Base-by-base conservation (phyloP, 2,888 invertebrate species). In the Pterostichus niger region DNA sequence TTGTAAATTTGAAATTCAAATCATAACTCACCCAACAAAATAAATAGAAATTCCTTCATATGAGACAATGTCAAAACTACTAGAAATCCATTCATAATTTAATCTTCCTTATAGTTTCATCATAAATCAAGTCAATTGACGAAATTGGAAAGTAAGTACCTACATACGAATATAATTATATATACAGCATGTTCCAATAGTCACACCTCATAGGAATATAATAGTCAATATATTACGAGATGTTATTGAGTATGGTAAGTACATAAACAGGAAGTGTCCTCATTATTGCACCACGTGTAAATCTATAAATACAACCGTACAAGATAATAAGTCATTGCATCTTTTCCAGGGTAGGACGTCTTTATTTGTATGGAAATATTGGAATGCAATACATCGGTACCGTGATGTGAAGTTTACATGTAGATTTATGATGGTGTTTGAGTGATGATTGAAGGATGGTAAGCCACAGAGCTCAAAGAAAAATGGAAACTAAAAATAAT, bases 41-140 rank as follows among this genome's bases (percentile, higher is more conserved):
- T 71, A 71, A 44, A 71, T 44, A 71, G 15, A 44, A 40, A 71
- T 71, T 44, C 40, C 44, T 71, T 11, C 24, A 17, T 40, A 71
- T 71, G 68, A 71, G 68, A 71, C 68, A 71, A 71, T 71, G 68
- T 17, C 68, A 44, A 17, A 71, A 71, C 68, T 71, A 71, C 10
- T 71, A 44, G 68, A 40, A 44, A 71, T 71, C 10, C 44, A 71
- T 71, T 71, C 68, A 71, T 44, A 71, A 44, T 64, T 64, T 64
- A 64, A 64, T 64, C 64, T 64, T 64, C 44, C 15, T 56, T 71
- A 44, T 71, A 15, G 68, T 44, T 71, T 64, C 35, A 64, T 40
- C 64, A 64, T 64, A 64, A 71, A 71, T 71, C 44, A 71, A 71
- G 17, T 71, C 46, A 40, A 71, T 71, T 44, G 68, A 71, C 44